Percentiles rank a stretch among this genome's conserved stretches.
Conservation (phyloP, 1,140 invertebrate species). For the Melipona quadrifasciata region DNA sequence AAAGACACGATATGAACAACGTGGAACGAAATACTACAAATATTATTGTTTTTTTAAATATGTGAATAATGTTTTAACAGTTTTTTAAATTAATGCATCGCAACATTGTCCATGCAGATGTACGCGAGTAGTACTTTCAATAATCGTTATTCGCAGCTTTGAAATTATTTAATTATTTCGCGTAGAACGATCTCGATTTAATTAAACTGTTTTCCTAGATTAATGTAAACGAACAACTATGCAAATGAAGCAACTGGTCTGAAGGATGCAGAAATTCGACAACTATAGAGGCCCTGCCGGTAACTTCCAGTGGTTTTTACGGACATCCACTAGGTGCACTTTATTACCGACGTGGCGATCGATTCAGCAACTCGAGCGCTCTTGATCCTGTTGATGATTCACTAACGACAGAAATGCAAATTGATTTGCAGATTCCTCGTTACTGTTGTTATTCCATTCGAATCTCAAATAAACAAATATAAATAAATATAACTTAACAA, state of each 20-base stretch:
- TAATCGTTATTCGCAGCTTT: not conserved
- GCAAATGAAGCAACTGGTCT: not conserved
- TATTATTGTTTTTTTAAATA: not conserved
- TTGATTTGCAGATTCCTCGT: not conserved
- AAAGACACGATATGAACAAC: not conserved
- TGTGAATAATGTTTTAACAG: too few relatives aligned
- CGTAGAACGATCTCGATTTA: not conserved
- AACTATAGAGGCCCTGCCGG: conserved; percentile 67
- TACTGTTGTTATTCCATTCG: not conserved
- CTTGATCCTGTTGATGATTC: conserved; percentile 13
- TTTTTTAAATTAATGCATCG: too few relatives aligned
- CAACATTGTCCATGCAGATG: too few relatives aligned
- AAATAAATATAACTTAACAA: not conserved
- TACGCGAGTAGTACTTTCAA: not conserved
- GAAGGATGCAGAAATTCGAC: conserved; percentile 16
- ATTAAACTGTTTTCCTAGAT: not conserved
- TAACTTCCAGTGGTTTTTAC: conserved; percentile 67
- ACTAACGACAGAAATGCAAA: not conserved
- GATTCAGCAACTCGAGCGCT: conserved; percentile 62
- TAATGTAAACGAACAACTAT: not conserved
- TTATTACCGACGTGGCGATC: conserved; percentile 78
- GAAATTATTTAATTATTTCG: not conserved
- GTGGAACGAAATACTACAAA: not conserved
- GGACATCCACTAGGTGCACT: conserved; percentile 63
- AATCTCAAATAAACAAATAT: not conserved